Evolutionary conservation across 2,888 invertebrate species (phyloP).

Genomic region (Stenichneumon culpator): DNA sequence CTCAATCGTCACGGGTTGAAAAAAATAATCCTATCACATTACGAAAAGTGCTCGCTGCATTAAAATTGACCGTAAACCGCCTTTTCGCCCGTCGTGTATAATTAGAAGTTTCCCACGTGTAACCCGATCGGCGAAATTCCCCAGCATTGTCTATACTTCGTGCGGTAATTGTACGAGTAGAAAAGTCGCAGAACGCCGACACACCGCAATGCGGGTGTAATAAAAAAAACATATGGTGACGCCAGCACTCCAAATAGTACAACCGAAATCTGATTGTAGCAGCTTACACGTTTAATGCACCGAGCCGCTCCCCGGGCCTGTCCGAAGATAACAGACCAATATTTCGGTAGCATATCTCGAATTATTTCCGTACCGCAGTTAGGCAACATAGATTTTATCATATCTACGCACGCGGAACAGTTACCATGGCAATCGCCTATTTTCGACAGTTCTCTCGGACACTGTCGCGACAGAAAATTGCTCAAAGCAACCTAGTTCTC

Average conservation of each 20-base stretch:
- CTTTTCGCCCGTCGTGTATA: background rate
- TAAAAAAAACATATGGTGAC: background rate
- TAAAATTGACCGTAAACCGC: background rate
- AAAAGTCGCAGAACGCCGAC: slow-evolving; percentile 1
- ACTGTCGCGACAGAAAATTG: background rate
- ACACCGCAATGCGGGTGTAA: slow-evolving; percentile 24
- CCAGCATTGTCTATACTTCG: background rate
- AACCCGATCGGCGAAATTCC: slow-evolving; percentile 6
- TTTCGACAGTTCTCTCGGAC: slow-evolving; percentile 13
- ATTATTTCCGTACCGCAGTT: slow-evolving; percentile 30
- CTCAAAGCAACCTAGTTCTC: background rate
- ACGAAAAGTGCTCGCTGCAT: background rate
- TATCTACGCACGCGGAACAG: background rate
- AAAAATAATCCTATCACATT: background rate
- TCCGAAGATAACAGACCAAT: background rate
- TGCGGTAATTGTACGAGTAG: background rate
- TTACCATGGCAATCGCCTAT: slow-evolving; percentile 24
- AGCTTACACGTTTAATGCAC: background rate
- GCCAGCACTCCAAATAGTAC: slow-evolving; percentile 46
- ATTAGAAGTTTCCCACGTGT: slow-evolving; percentile 1
- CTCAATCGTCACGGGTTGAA: background rate
- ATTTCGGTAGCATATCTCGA: background rate
- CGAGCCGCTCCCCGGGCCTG: background rate
- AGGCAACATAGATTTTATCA: background rate
- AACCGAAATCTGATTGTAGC: slow-evolving; percentile 14